phyloP scores from a whole-genome alignment of 2,797 vertebrate genomes.

The Lateolabrax maculatus region DNA sequence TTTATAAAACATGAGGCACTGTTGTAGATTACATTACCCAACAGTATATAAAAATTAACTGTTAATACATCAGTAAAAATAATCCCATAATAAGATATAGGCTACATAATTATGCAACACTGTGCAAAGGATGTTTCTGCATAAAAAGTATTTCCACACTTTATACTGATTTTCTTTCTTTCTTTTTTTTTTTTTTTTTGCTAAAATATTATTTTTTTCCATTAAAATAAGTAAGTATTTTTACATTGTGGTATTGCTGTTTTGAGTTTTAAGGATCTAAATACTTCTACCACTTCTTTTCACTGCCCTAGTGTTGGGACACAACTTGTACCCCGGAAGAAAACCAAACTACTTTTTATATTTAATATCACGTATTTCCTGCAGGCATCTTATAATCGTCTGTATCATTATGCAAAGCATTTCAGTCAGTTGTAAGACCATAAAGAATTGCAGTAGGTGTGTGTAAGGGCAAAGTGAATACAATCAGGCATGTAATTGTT shows the following conservation, averaged over 20 bases:
- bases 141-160: background rate
- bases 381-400: slow-evolving; percentile 21
- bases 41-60: slow-evolving; percentile 1
- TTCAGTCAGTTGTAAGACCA: slow-evolving; percentile 35
- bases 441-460: slow-evolving; percentile 45
- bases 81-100: background rate
- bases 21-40: background rate
- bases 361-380: background rate
- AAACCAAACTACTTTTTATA: slow-evolving; percentile 10
- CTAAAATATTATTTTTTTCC: too few species aligned
- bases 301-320: background rate
- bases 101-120: too few species aligned
- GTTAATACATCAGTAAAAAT: background rate
- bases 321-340: background rate
- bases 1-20: background rate
- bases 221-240: background rate
- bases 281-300: background rate
- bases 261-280: background rate
- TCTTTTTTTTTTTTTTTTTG: too few species aligned
- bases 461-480: slow-evolving; percentile 62
- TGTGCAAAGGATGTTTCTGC: slow-evolving; percentile 1
- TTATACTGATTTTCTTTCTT: background rate
- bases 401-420: slow-evolving; percentile 34
- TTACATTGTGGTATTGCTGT: background rate
- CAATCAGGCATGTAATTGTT: slow-evolving; percentile 67